A percentile compares a stretch with the other conserved stretches of the same genome.
These are phyloP conservation scores for Rhopalosiphum padi DNA, from an alignment of 1,140 invertebrate species.

Conservation along the genomic window DNA sequence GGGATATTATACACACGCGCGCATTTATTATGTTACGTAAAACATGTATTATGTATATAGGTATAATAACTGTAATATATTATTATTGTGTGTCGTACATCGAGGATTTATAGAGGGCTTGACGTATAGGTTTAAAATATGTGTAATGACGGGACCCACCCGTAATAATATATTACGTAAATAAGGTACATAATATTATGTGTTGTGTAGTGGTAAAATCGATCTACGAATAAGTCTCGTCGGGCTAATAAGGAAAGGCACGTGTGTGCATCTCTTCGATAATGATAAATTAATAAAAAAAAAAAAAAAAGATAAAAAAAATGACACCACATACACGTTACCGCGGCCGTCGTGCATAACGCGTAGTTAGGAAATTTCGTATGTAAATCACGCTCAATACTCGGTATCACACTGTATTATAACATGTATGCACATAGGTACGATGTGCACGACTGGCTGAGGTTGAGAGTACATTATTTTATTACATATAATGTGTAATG, in stretches of 20 bases:
- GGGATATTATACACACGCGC: not conserved
- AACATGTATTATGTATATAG: too few species aligned
- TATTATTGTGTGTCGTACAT: not conserved
- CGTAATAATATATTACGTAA: not conserved
- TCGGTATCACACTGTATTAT: too few species aligned
- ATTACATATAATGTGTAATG: not conserved
- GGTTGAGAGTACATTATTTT: not conserved
- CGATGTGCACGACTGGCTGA: not conserved
- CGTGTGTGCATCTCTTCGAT: not conserved
- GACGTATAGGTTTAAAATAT: slow-evolving; percentile 16
- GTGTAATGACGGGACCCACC: not conserved
- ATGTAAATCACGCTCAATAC: too few species aligned
- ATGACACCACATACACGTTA: too few species aligned
- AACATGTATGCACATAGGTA: not conserved
- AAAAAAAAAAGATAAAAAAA: too few species aligned
- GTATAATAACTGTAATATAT: not conserved
- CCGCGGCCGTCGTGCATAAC: too few species aligned
- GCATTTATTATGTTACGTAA: not conserved
- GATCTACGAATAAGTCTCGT: not conserved
- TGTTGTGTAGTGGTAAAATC: not conserved
- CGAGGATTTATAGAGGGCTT: not conserved
- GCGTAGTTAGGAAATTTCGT: too few species aligned
- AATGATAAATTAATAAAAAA: too few species aligned
- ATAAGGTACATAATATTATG: not conserved
- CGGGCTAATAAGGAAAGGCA: not conserved